Base-by-base conservation (phyloP, 2,113 vertebrate species). In the Prinia subflava region DNA sequence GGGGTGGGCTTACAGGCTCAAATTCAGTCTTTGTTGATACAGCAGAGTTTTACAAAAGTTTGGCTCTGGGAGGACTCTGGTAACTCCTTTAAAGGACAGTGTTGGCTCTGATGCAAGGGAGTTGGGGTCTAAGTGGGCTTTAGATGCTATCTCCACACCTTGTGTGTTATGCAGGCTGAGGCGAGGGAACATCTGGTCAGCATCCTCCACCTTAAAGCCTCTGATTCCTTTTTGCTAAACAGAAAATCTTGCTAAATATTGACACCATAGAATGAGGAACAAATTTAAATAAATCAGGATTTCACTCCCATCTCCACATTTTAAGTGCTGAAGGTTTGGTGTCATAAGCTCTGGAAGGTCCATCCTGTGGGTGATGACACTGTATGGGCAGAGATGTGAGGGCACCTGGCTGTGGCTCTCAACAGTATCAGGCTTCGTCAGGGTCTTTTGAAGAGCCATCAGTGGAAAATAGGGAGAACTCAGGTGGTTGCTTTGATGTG, bases 401-500 rank as follows among this genome's bases (percentile, higher is more conserved):
- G 27, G 10, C 0, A 0, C 6, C 57, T 89, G 35, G 16, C 44
- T 67, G 15, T 3, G 19, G 9, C 13, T 85, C 4, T 22, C 1
- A 6, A 22, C 47, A 89, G 7, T 8, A 19, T 70, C 39, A 77
- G n/a, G 11, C n/a, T 47, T 52, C 6, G 1, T 55, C 8, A 63
- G 39, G 21, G 20, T 42, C 24, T 55, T 84, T 22, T 63, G 65
- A 75, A 74, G 49, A 94, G 11, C 17, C 8, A 8, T 0, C 0
- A 1, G 16, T 81, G 52, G 56, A 87, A 91, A 89, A 71, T 0
- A 28, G 23, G n/a, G 52, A 74, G 39, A 57, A 13, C 23, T 89
- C 31, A 42, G 21, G 16, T 1, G 1, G 14, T 53, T 0, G 0
- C 56, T 90, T 55, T 8, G 6, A 2, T 69, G 19, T n/a, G 30